Base-by-base conservation (phyloP, 2,797 vertebrate species). In the Salmo trutta region DNA sequence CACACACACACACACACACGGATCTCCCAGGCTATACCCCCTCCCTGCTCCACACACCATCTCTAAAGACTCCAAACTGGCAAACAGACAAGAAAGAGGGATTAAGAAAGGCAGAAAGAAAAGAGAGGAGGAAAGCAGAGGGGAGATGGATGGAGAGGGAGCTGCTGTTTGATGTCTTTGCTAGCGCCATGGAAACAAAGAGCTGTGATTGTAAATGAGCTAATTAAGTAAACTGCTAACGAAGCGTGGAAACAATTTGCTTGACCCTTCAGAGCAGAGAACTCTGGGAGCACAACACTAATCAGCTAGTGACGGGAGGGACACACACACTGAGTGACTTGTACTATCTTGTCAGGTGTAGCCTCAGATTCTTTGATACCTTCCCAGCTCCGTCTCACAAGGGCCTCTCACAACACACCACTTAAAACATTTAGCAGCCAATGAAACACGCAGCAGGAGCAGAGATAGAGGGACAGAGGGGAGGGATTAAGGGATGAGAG, bases 171-270 rank as follows among this genome's bases (percentile, higher is more conserved):
- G 93, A 96, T 96, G 94, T 95, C 93, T 95, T 94, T 94, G 93
- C 94, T 94, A 93, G 93, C 94, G 92, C 93, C 88, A 86, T 1
- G 81, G 93, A 94, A 94, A 95, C 94, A 94, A 94, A 95, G 94
- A 94, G 93, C 93, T 93, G 93, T 94, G 94, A 94, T 94, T 94
- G 94, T 91, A 93, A 94, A 96, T 94, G 93, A 95, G 94, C 93
- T 96, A 95, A 96, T 95, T 94, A 95, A 93, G 93, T 94, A 95
- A 96, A 94, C 94, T 90, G 94, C 94, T 96, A 95, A 95, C 90
- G 93, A 95, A 95, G 95, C 95, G 93, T 95, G 94, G 95, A 96
- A 96, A 96, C 95, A 96, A 96, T 96, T 96, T 95, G 94, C 94
- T 94, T 96, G 95, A 95, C 94, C 94, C 93, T 93, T 72, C 72